Base-by-base conservation (phyloP, 1,140 invertebrate genomes). In the Polyergus mexicanus region DNA sequence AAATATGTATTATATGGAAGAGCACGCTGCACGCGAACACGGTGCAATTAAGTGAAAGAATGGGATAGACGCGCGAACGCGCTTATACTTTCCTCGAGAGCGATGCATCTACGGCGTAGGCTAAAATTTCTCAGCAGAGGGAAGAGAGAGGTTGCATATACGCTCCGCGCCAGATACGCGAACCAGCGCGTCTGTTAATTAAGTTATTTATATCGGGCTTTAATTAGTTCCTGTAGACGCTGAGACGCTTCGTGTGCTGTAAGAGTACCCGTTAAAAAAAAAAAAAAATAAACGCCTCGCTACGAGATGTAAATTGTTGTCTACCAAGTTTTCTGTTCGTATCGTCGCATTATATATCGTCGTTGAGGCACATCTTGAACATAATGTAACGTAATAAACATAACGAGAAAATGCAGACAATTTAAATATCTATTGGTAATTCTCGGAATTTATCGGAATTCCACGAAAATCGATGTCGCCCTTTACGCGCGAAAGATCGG, bases 11-110 rank as follows among this genome's bases (percentile, higher is more conserved):
- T 65, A 51, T 13, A 19, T n/a, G 38, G 16, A 41, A 54, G 47
- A 19, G 38, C 80, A 47, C 44, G 56, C 35, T 63, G 22, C 56
- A 62, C 86, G 77, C 86, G 77, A 87, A 87, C 63, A 71, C 56
- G 28, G 5, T 22, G 77, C 83, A 86, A 91, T 90, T 91, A 90
- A 81, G 60, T 60, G 62, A 66, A 89, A 86, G 86, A 88, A 87
- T 91, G 76, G 75, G 68, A 68, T 60, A 66, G 74, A 81, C 83
- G 84, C 81, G 76, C 75, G 44, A 13, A 32, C 83, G 19, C 35
- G 44, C 72, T 88, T 88, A 32, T 32, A 88, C 47, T 85, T 84
- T 77, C 68, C 54, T 63, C 54, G 74, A 51, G 47, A 38, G 74
- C 72, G 63, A 68, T 38, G 62, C 58, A 71, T 76, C 85, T 71